Conservation (phyloP, 2,888 invertebrate species). For the Dryococelus australis region DNA sequence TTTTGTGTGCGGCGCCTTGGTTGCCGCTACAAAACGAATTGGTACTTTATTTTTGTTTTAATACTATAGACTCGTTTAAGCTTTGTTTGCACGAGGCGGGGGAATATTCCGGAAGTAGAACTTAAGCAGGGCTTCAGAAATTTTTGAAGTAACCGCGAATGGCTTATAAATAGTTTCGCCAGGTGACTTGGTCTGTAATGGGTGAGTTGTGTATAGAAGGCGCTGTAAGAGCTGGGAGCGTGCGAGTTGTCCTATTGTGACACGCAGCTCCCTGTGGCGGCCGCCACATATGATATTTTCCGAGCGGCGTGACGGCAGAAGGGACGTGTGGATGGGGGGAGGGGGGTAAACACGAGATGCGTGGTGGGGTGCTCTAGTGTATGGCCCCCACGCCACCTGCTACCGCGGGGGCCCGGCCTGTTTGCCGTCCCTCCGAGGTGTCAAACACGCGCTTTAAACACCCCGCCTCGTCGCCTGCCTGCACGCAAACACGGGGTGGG, state of each 20-base stretch:
- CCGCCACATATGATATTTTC: constrained; percentile 5
- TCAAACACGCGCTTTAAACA: constrained; percentile 16
- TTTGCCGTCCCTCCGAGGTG: not conserved
- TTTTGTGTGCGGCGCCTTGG: too few relatives aligned
- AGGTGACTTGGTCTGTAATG: too few relatives aligned
- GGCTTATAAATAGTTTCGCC: too few relatives aligned
- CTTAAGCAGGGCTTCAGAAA: too few relatives aligned
- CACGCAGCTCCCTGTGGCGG: not conserved
- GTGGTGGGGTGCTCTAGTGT: not conserved
- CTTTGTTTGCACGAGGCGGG: too few relatives aligned
- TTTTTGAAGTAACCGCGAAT: too few relatives aligned
- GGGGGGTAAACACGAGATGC: not conserved
- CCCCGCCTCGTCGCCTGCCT: not conserved
- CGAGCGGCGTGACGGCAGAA: not conserved
- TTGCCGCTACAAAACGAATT: too few relatives aligned
- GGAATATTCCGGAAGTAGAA: too few relatives aligned
- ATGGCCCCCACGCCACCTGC: not conserved
- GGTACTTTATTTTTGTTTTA: too few relatives aligned
- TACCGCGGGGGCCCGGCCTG: not conserved
- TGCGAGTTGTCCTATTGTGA: not conserved
- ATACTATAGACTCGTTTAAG: too few relatives aligned
- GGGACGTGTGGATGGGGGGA: not conserved
- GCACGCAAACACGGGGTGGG: not conserved
- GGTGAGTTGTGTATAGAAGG: too few relatives aligned
- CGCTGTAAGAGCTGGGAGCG: not conserved